These are phyloP conservation scores for Drosophila obscura DNA, from an alignment of 1,140 invertebrate genomes.

Conservation along the genomic window DNA sequence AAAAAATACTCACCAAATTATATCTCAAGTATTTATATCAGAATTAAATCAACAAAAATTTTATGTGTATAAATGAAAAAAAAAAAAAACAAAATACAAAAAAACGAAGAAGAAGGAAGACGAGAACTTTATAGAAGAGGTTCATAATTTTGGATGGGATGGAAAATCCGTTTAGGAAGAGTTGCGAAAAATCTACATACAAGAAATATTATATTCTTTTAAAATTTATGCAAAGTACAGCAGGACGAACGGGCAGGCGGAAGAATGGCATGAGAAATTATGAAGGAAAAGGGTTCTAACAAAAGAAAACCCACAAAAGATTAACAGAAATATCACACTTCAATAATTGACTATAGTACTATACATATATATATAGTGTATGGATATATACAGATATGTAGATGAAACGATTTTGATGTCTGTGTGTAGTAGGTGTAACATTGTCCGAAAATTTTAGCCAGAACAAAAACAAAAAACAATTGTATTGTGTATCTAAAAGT, in stretches of 20 bases:
- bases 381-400: constrained; percentile 27
- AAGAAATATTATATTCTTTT: constrained; percentile 82
- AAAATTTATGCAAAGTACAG: constrained; percentile 71
- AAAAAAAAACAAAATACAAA: constrained; percentile 23
- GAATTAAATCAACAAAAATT: constrained; percentile 43
- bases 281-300: constrained; percentile 32
- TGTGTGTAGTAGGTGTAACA: constrained; percentile 58
- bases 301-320: constrained; percentile 29
- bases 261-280: not conserved
- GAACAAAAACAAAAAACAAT: constrained; percentile 39
- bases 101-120: constrained; percentile 11
- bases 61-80: constrained; percentile 47
- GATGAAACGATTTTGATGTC: constrained; percentile 62
- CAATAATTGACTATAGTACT: constrained; percentile 66
- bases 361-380: constrained; percentile 41
- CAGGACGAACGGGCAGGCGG: not conserved
- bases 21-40: constrained; percentile 51
- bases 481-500: constrained; percentile 65
- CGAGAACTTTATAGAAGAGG: constrained; percentile 25
- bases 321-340: constrained; percentile 75
- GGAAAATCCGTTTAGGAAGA: not conserved
- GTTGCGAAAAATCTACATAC: constrained; percentile 36
- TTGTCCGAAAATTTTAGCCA: constrained; percentile 81
- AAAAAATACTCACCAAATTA: constrained; percentile 38
- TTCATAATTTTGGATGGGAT: constrained; percentile 16